Evolutionary conservation across 2,888 invertebrate genomes (phyloP).

Genomic region (Prenolepis imparis): DNA sequence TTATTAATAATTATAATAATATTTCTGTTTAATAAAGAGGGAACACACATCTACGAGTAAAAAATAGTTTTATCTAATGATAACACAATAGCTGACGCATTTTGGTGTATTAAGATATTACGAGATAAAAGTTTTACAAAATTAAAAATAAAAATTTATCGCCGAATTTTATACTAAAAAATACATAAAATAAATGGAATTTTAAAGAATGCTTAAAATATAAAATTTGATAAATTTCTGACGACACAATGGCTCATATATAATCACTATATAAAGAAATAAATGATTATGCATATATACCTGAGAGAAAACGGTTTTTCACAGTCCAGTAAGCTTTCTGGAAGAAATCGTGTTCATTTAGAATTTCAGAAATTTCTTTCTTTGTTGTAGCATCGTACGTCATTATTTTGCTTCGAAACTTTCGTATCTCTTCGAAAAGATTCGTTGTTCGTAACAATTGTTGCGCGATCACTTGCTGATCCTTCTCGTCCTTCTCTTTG

Average conservation of each 20-base stretch:
- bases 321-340: constrained; percentile 66
- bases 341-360: constrained; percentile 74
- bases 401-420: constrained; percentile 67
- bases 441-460: constrained; percentile 71
- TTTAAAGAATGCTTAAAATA: background rate
- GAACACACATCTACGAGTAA: too few species aligned
- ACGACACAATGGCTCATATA: background rate
- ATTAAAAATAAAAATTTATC: background rate
- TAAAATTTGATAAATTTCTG: background rate
- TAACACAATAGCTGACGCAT: too few species aligned
- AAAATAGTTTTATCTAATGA: too few species aligned
- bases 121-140: too few species aligned
- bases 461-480: constrained; percentile 72
- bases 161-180: background rate
- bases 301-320: constrained; percentile 73
- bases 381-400: constrained; percentile 50
- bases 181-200: background rate
- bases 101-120: too few species aligned
- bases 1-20: background rate
- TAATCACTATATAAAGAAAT: background rate
- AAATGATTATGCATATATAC: constrained; percentile 61
- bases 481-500: constrained; percentile 76
- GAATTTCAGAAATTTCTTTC: constrained; percentile 68
- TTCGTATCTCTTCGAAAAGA: constrained; percentile 73
- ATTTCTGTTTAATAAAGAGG: background rate